Evolutionary conservation across 1,140 invertebrate species (phyloP).

Genomic region (Brachionus koreanus): DNA sequence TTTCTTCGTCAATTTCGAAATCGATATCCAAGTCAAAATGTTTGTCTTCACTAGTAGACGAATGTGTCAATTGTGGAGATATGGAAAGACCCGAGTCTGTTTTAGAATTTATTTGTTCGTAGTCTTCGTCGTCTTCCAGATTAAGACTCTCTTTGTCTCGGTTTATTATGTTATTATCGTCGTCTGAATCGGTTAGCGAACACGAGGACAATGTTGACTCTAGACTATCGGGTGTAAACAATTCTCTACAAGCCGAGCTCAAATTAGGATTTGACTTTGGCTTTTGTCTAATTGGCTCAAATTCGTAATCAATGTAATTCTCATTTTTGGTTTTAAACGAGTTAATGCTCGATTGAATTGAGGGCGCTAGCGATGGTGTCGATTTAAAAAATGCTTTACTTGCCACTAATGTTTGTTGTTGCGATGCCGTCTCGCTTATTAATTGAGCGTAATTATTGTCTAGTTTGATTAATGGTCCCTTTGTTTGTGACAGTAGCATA

Average conservation of each 20-base stretch:
- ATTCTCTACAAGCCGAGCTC: not conserved
- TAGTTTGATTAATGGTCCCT: not conserved
- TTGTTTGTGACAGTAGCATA: constrained; percentile 11
- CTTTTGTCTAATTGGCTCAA: constrained; percentile 26
- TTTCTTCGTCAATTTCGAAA: constrained; percentile 37
- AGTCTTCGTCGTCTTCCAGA: not conserved
- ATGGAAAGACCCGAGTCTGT: constrained; percentile 16
- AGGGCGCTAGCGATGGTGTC: not conserved
- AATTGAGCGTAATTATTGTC: not conserved
- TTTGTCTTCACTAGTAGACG: constrained; percentile 12
- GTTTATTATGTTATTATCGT: not conserved
- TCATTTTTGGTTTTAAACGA: not conserved
- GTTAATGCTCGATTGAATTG: not conserved
- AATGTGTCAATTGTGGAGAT: constrained; percentile 17
- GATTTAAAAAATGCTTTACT: constrained; percentile 6
- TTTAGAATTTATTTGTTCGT: not conserved
- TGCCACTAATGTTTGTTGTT: not conserved
- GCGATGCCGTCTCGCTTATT: not conserved
- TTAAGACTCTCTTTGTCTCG: not conserved
- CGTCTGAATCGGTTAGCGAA: constrained; percentile 4
- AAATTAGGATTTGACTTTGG: constrained; percentile 4
- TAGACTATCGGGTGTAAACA: constrained; percentile 37
- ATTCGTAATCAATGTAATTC: not conserved
- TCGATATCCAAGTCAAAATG: constrained; percentile 6
- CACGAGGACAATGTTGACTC: not conserved